A percentile compares a stretch with the other conserved stretches of the same genome.
These are phyloP conservation scores for Polymixis lichenea DNA, from an alignment of 2,888 invertebrate genomes.

Conservation along the genomic window DNA sequence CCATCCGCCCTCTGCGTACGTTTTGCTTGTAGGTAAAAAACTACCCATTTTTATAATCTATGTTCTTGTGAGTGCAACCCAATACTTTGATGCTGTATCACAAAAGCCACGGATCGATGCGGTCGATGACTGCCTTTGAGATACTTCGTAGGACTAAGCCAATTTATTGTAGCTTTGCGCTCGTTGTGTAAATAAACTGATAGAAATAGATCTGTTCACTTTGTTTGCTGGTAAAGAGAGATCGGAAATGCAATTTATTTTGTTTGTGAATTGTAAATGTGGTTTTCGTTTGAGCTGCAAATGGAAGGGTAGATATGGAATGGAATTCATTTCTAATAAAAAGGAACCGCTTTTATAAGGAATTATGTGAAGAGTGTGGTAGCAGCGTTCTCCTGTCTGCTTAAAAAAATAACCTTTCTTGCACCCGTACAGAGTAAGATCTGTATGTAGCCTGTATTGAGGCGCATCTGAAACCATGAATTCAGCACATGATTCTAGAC, in stretches of 20 bases:
- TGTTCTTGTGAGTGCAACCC: neutral
- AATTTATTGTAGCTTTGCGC: conserved; percentile 31
- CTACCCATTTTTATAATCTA: neutral
- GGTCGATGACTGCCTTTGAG: conserved; percentile 6
- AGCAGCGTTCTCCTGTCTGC: neutral
- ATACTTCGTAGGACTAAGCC: neutral
- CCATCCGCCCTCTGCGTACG: neutral
- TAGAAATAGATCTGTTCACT: neutral
- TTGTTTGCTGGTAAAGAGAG: neutral
- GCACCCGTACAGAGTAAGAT: neutral
- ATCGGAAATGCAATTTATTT: conserved; percentile 12
- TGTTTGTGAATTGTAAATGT: conserved; percentile 1
- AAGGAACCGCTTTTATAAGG: neutral
- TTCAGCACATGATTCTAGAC: no score
- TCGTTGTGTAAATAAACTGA: conserved; percentile 3
- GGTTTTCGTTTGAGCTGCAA: conserved; percentile 6
- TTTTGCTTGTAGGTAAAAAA: conserved; percentile 2
- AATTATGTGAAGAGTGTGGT: neutral
- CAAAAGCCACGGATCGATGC: neutral
- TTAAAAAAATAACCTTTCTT: neutral
- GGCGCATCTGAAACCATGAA: no score
- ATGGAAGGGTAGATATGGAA: neutral
- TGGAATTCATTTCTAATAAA: neutral
- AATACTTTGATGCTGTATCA: conserved; percentile 16
- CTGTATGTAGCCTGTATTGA: no score